Conservation (phyloP, 30 jellyfish, hydroid and myxozoan species). For the Aurelia sp. region DNA sequence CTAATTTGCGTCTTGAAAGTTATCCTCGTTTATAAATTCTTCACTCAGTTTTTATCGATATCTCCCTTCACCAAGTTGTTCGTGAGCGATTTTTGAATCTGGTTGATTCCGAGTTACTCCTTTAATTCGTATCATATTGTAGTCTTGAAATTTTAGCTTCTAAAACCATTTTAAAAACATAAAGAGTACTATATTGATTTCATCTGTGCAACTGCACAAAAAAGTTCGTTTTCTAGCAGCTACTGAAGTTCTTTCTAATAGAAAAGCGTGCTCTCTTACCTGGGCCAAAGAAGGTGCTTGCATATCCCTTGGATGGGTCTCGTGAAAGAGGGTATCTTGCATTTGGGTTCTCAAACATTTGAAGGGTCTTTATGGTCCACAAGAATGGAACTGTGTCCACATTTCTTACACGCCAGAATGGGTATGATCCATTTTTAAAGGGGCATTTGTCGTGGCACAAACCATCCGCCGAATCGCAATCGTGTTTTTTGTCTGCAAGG, state of each 20-base stretch:
- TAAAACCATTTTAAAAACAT: too few species aligned
- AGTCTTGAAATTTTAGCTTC: too few species aligned
- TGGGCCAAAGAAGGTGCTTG: slow-evolving; percentile 96
- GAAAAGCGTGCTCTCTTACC: slow-evolving; percentile 50
- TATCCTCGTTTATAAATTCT: neutral
- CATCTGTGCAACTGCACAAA: too few species aligned
- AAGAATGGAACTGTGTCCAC: slow-evolving; percentile 89
- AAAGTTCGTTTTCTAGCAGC: too few species aligned
- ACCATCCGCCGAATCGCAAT: slow-evolving; percentile 94
- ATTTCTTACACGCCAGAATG: slow-evolving; percentile 94
- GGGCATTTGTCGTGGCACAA: slow-evolving; percentile 96
- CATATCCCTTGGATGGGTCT: slow-evolving; percentile 89
- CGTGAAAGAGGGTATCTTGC: slow-evolving; percentile 78
- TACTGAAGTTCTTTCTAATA: too few species aligned
- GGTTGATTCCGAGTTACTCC: too few species aligned
- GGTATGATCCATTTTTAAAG: slow-evolving; percentile 90
- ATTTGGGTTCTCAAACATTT: slow-evolving; percentile 86
- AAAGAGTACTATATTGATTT: too few species aligned
- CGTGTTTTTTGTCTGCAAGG: slow-evolving; percentile 74
- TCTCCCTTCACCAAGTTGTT: too few species aligned
- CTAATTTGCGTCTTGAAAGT: neutral
- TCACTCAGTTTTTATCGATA: neutral
- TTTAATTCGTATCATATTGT: too few species aligned
- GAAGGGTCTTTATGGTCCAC: slow-evolving; percentile 90
- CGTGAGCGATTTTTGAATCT: too few species aligned